These are phyloP conservation scores for Apis dorsata DNA, from an alignment of 1,140 invertebrate species.

Conservation along the genomic window DNA sequence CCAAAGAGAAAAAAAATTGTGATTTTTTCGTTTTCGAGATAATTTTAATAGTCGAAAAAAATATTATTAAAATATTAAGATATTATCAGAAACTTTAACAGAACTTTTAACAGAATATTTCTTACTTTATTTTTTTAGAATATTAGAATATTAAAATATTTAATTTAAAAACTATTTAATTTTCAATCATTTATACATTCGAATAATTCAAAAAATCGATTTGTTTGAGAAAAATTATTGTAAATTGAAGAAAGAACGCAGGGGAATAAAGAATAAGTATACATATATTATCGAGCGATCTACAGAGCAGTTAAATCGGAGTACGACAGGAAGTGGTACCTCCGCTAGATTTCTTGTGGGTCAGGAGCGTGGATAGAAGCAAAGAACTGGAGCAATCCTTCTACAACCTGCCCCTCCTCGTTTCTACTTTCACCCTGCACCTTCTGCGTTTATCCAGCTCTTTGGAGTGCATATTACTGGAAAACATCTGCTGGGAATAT, in stretches of 20 bases:
- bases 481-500: constrained; percentile 10
- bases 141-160: no score
- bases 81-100: no score
- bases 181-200: no score
- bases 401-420: constrained; percentile 11
- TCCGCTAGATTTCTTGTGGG: constrained; percentile 29
- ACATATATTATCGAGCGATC: background rate
- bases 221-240: background rate
- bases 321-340: constrained; percentile 25
- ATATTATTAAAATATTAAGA: no score
- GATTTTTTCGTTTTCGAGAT: no score
- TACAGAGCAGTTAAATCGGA: background rate
- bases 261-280: background rate
- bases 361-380: constrained; percentile 39
- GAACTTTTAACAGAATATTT: no score
- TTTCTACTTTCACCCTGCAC: constrained; percentile 57
- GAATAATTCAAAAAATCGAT: no score
- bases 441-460: constrained; percentile 15
- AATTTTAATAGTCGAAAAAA: no score
- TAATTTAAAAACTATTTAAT: no score
- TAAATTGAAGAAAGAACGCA: no score
- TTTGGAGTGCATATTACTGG: background rate
- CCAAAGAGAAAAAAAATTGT: no score
- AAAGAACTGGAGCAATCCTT: constrained; percentile 47
- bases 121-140: no score